These are phyloP conservation scores for Leuciscus waleckii DNA, from an alignment of 2,797 vertebrate genomes.

Conservation along the genomic window DNA sequence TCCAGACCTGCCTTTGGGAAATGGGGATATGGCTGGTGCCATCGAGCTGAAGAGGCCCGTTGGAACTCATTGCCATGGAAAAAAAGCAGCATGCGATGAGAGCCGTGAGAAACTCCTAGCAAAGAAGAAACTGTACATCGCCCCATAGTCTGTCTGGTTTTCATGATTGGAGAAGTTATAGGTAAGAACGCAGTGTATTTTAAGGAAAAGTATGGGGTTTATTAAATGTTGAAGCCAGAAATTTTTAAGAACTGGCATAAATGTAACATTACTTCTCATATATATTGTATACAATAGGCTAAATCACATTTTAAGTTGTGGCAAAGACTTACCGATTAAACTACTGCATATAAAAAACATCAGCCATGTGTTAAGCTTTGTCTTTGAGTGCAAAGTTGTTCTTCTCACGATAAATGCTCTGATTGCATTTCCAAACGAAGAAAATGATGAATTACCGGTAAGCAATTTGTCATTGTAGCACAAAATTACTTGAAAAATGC, in stretches of 20 bases:
- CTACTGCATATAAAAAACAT: not conserved
- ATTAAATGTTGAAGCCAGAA: not conserved
- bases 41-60: conserved; percentile 76
- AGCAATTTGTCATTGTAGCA: not conserved
- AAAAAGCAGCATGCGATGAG: conserved; percentile 63
- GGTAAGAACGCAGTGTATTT: conserved; percentile 75
- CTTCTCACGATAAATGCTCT: not conserved
- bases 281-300: not conserved
- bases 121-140: conserved; percentile 87
- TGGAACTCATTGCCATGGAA: conserved; percentile 79
- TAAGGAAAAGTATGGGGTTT: not conserved
- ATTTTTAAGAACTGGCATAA: not conserved
- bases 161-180: conserved; percentile 95
- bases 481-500: not conserved
- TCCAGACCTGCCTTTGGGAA: conserved; percentile 72
- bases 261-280: not conserved
- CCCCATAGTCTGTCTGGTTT: conserved; percentile 88
- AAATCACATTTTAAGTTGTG: not conserved
- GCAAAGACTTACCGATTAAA: not conserved
- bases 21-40: conserved; percentile 71
- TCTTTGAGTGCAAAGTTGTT: conserved; percentile 6
- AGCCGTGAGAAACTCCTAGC: conserved; percentile 78
- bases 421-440: conserved; percentile 10
- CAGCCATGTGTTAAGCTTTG: not conserved
- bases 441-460: not conserved